Evolutionary conservation across 2,113 vertebrate genomes (phyloP).

Genomic region (Callithrix jacchus): DNA sequence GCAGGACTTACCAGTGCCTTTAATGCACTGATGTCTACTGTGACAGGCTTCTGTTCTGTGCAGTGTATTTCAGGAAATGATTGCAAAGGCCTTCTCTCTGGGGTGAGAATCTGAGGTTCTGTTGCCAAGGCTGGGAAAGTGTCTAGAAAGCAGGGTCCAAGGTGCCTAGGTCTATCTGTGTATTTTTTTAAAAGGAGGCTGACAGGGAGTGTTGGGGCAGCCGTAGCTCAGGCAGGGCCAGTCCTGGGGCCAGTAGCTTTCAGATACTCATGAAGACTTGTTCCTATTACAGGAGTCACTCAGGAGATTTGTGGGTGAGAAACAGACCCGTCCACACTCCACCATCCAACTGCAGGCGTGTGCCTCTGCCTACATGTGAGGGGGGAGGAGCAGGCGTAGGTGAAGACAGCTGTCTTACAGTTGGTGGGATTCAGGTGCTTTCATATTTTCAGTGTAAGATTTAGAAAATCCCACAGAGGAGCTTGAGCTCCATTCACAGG

Average conservation of each 20-base stretch:
- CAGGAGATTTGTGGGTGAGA: background rate
- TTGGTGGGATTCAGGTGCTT: background rate
- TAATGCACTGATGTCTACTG: background rate
- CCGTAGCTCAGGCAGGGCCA: fast-evolving
- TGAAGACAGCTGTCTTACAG: background rate
- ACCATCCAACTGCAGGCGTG: fast-evolving
- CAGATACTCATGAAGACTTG: background rate
- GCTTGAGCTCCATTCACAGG: background rate
- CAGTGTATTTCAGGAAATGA: background rate
- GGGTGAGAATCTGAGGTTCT: background rate
- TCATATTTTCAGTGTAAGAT: slow-evolving; percentile 22
- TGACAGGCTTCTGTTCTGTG: background rate
- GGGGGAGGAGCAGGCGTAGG: too few species aligned
- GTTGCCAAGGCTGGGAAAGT: background rate
- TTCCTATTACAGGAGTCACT: background rate
- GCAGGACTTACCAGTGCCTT: slow-evolving; percentile 21
- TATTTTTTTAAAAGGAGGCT: background rate
- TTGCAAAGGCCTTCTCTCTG: background rate
- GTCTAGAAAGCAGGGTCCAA: background rate
- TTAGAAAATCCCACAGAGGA: background rate
- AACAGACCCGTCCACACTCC: fast-evolving
- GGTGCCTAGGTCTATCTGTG: background rate
- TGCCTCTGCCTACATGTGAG: background rate
- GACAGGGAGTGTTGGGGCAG: background rate
- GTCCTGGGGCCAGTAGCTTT: background rate